These are phyloP conservation scores for Corydoras sp. DNA, from an alignment of 2,113 vertebrate genomes.

Conservation along the genomic window DNA sequence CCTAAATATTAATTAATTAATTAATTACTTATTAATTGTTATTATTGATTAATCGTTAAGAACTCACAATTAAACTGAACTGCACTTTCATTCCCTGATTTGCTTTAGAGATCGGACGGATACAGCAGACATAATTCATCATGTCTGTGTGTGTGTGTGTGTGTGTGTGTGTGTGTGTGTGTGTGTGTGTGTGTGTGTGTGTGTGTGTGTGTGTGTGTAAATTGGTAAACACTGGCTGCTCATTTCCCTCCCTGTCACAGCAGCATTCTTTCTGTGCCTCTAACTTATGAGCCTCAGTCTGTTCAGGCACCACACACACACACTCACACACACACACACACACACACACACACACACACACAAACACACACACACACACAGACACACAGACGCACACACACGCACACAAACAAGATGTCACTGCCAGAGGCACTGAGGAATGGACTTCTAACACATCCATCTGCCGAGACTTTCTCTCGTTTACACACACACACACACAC, in stretches of 20 bases:
- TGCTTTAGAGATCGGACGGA: too few species aligned
- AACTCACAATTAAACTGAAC: too few species aligned
- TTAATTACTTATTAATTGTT: slow-evolving; percentile 1
- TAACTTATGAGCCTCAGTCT: slow-evolving; percentile 16
- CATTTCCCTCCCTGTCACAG: slow-evolving; percentile 32
- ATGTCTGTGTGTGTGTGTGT: too few species aligned
- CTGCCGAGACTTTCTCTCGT: slow-evolving; percentile 1
- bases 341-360: slow-evolving; percentile 33
- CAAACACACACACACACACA: slow-evolving; percentile 27
- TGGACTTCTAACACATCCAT: slow-evolving; percentile 51
- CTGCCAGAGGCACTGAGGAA: slow-evolving; percentile 58
- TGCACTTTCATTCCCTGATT: too few species aligned
- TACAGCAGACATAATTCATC: too few species aligned
- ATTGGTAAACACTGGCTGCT: slow-evolving; percentile 44
- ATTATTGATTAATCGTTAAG: neutral
- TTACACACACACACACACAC: neutral
- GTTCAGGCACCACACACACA: slow-evolving; percentile 8
- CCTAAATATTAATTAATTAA: too few species aligned
- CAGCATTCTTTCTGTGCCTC: slow-evolving; percentile 43
- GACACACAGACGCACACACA: slow-evolving; percentile 38
- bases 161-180: neutral
- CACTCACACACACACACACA: slow-evolving; percentile 40
- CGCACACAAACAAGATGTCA: slow-evolving; percentile 62
- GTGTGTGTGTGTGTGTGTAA: slow-evolving; percentile 49
- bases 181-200: slow-evolving; percentile 16